phyloP scores from a whole-genome alignment of 1,140 invertebrate species.

The Zaprionus vittiger region DNA sequence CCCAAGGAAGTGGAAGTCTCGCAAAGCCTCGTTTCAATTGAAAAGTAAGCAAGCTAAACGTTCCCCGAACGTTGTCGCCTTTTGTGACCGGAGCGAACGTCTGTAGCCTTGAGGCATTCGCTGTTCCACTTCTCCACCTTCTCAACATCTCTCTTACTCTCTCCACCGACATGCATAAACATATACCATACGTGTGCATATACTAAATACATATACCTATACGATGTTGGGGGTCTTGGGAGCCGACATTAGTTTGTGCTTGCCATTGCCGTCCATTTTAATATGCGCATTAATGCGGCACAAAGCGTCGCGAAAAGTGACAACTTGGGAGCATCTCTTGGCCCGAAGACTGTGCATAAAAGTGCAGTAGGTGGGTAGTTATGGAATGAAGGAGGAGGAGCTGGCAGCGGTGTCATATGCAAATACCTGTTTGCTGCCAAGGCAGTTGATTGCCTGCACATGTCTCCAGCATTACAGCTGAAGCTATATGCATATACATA shows the following conservation, averaged over 20 bases:
- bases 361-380: neutral
- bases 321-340: constrained; percentile 45
- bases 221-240: constrained; percentile 41
- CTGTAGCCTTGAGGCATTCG: constrained; percentile 64
- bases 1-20: constrained; percentile 5
- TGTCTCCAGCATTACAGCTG: constrained; percentile 47
- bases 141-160: neutral
- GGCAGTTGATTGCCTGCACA: constrained; percentile 67
- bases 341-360: constrained; percentile 16
- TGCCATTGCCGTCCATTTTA: constrained; percentile 60
- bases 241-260: constrained; percentile 57
- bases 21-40: constrained; percentile 49
- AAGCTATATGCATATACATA: constrained; percentile 1
- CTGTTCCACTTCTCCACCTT: neutral
- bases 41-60: constrained; percentile 78
- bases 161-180: neutral
- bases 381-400: neutral
- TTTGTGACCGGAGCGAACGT: constrained; percentile 42
- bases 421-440: constrained; percentile 62
- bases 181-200: neutral
- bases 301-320: constrained; percentile 74
- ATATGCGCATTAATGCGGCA: constrained; percentile 76
- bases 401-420: constrained; percentile 43
- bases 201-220: constrained; percentile 35
- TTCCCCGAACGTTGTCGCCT: constrained; percentile 62